phyloP scores from a whole-genome alignment of 1,140 invertebrate species.

The Platorchestia sp. region DNA sequence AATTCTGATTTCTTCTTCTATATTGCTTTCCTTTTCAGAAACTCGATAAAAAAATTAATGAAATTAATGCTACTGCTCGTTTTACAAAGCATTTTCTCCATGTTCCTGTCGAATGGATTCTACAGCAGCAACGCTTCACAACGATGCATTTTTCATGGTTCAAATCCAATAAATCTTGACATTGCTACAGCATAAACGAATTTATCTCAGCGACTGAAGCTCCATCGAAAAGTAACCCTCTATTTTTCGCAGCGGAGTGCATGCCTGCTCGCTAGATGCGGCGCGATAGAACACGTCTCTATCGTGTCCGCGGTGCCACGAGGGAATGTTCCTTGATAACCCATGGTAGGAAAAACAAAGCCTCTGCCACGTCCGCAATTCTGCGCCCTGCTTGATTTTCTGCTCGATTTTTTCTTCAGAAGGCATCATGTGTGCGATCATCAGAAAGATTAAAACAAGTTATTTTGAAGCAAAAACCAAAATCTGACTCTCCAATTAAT shows the following conservation, averaged over 20 bases:
- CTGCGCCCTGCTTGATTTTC: not conserved
- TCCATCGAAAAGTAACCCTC: not conserved
- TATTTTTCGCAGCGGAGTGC: not conserved
- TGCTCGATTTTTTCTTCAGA: not conserved
- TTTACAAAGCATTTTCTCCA: not conserved
- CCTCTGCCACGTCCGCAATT: not conserved
- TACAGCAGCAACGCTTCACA: not conserved
- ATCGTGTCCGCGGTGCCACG: constrained; percentile 13
- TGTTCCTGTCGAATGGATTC: not conserved
- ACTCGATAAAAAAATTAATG: not conserved
- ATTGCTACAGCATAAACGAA: not conserved
- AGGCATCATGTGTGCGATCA: not conserved
- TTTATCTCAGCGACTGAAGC: not conserved
- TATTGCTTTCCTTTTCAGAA: not conserved
- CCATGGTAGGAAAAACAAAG: constrained; percentile 22
- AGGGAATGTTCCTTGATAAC: constrained; percentile 21
- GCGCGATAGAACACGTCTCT: constrained; percentile 16
- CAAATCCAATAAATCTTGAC: not conserved
- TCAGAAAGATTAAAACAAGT: not conserved
- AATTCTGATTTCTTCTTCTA: not conserved
- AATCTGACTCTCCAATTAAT: not conserved
- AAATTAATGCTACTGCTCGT: not conserved
- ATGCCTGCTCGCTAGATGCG: constrained; percentile 5
- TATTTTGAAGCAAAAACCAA: not conserved
- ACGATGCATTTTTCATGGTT: not conserved